A percentile compares a stretch with the other conserved stretches of the same genome.
These are phyloP conservation scores for Platichthys flesus DNA, from an alignment of 2,113 vertebrate genomes.

Conservation along the genomic window DNA sequence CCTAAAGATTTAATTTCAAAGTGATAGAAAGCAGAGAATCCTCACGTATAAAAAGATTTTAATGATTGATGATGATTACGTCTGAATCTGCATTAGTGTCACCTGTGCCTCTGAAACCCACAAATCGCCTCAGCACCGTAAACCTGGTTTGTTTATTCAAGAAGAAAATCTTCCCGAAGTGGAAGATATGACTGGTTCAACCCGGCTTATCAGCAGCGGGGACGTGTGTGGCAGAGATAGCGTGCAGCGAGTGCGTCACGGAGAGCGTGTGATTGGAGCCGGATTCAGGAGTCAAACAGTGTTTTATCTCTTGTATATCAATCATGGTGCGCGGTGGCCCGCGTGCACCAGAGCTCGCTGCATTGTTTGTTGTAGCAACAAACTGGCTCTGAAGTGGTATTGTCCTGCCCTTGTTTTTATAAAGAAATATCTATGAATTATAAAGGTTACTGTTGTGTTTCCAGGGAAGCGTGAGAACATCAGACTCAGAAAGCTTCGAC, in stretches of 20 bases:
- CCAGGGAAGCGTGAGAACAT: conserved; percentile 37
- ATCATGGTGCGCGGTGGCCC: conserved; percentile 50
- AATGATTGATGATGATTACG: background rate
- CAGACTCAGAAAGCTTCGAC: conserved; percentile 38
- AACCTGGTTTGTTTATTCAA: conserved; percentile 54
- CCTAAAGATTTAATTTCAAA: background rate
- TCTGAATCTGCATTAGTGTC: background rate
- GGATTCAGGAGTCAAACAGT: conserved; percentile 65
- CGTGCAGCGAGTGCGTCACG: conserved; percentile 59
- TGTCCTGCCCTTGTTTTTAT: conserved; percentile 48
- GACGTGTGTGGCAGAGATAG: conserved; percentile 62
- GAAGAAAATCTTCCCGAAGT: conserved; percentile 44
- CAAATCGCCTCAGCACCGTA: background rate
- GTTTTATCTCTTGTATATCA: conserved; percentile 72
- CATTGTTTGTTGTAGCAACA: conserved; percentile 73
- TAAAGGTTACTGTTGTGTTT: conserved; percentile 56
- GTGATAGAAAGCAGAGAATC: background rate
- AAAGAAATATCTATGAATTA: background rate
- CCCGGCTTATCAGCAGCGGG: conserved; percentile 54
- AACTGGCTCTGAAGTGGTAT: conserved; percentile 46
- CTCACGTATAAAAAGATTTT: too few species aligned
- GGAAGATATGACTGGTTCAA: conserved; percentile 50
- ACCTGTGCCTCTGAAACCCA: background rate
- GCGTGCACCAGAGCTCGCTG: conserved; percentile 24
- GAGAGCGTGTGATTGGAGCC: conserved; percentile 57